Evolutionary conservation across 2,888 invertebrate species (phyloP), one percentile per base, ranked within the genome.

Genomic region (Vannuccia rotundouncinata): DNA sequence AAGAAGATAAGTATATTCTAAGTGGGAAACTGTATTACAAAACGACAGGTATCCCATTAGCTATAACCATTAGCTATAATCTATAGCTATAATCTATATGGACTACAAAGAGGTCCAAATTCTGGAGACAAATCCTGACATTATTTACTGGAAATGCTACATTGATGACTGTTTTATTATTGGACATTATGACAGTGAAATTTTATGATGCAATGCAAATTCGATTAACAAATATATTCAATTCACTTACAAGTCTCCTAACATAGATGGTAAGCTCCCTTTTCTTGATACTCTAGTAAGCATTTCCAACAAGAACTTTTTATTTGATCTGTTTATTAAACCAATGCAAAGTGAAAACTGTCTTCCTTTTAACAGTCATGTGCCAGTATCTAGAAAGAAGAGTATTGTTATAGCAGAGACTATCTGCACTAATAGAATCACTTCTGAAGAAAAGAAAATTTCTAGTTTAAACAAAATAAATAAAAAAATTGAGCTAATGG

Each of bases 131-230:
- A 75, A 75, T 75, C 75, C 75, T 31, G 17, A 75, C 30, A 75
- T 75, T 29, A 29, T 31, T 27, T 75, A 75, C 75, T 75, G 75
- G 75, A 75, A 75, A 75, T 17, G 75, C 30, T 75, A 31, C 75
- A 75, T 75, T 22, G 75, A 75, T 31, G 75, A 75, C 29, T 31
- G 29, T 29, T 75, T 75, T 31, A 75, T 75, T 31, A 31, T 31
- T 31, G 75, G 31, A 75, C 75, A 66, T 66, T 66, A 66, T 22
- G 66, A 66, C 66, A 66, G 66, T 66, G 66, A 66, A 22, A 66
- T 66, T 66, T 66, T 66, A 66, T 66, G 13, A 66, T 27, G 25
- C 25, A 66, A 66, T 66, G 22, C 66, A 2, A 66, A 66, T 27
- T 66, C 66, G 66, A 66, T 66, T 66, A 66, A 66, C n/a, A n/a